Base-by-base conservation (phyloP, 1,140 invertebrate species). In the Cepaea nemoralis region DNA sequence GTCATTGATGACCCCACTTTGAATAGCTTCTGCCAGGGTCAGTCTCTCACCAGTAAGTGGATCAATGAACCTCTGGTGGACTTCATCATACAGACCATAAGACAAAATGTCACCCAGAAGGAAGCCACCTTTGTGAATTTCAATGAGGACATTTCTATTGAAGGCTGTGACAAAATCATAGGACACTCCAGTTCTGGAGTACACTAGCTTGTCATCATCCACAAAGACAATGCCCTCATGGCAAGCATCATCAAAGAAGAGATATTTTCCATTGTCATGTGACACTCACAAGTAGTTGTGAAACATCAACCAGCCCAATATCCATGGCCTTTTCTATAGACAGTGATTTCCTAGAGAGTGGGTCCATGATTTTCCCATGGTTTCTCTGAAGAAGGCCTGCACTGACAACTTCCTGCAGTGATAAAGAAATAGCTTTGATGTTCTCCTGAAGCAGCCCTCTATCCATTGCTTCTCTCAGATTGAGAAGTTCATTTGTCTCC, bases 1-100 rank as follows among this genome's bases (percentile, higher is more conserved):
- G 83, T 95, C 93, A 91, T 97, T 96, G 84, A 98, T 95, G n/a
- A 97, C 94, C 37, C 95, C 95, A 82, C 93, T 93, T 55, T 95
- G 93, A 2, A 95, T 94, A 91, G 93, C 71, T 55, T 90, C 87
- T 33, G 82, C 80, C 31, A 90, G 80, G 16, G 86, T 82, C 66
- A 86, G 78, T 33, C 81, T 66, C 27, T 83, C 78, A 69, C 85
- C 82, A 35, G 71, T 86, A 37, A 84, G 73, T 48, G 88, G 88
- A 73, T 89, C 83, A 71, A 84, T 82, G 66, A 90, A 82, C 35
- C 83, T 83, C 63, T 87, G 84, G 31, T 83, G 83, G 10, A 78
- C 39, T 55, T 83, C 75, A 63, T 89, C 83, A 85, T 86, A 90
- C 22, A 90, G 71, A 45, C 95, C 96, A 79, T 94, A 93, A 88